Conservation (phyloP, 2,113 vertebrate species). For the Leptosomus discolor region DNA sequence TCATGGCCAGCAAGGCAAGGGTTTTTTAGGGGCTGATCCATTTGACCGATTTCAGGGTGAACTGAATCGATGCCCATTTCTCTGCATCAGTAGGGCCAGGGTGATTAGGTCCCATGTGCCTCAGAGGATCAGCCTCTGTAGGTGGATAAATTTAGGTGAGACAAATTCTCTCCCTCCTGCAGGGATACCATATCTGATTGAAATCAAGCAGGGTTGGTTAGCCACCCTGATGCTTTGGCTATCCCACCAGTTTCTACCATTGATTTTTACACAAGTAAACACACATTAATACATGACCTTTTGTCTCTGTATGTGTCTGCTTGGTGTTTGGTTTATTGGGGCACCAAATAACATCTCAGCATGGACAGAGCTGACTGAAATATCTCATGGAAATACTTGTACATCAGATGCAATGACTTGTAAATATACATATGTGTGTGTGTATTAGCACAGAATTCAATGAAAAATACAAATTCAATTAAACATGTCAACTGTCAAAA, state of each 20-base stretch:
- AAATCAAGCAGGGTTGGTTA: neutral
- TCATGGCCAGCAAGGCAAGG: neutral
- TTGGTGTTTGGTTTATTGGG: neutral
- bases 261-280: neutral
- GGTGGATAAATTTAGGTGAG: neutral
- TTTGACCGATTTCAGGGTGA: neutral
- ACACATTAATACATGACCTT: neutral
- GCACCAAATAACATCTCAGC: neutral
- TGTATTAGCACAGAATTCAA: neutral
- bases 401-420: neutral
- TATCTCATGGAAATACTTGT: neutral
- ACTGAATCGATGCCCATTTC: neutral
- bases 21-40: neutral
- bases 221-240: fast-evolving
- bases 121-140: neutral
- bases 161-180: neutral
- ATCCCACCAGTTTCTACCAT: neutral
- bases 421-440: neutral
- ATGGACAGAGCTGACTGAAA: neutral
- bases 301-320: neutral
- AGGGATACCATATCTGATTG: neutral
- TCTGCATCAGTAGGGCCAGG: neutral
- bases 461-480: neutral
- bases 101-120: neutral
- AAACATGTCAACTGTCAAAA: neutral